Evolutionary conservation across 2,888 invertebrate genomes (phyloP).

Genomic region (Drosophila paracracens): DNA sequence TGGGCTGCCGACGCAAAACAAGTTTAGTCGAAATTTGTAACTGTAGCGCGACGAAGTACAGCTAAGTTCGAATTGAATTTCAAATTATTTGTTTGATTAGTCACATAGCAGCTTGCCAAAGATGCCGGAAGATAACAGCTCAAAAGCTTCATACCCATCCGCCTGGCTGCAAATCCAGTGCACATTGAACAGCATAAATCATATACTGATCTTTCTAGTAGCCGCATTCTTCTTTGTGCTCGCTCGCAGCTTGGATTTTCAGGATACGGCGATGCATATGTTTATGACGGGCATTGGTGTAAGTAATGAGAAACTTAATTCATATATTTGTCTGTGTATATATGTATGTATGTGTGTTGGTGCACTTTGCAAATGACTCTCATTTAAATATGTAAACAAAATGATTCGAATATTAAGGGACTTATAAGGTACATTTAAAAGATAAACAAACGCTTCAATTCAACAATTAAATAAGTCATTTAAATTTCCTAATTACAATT

Average conservation of each 20-base stretch:
- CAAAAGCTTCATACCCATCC: conserved; percentile 4
- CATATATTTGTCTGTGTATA: background rate
- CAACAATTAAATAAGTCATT: background rate
- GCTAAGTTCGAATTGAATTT: conserved; percentile 1
- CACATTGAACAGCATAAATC: conserved; percentile 82
- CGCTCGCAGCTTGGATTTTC: conserved; percentile 78
- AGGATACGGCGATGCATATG: conserved; percentile 83
- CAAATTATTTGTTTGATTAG: background rate
- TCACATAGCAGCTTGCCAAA: conserved; percentile 9
- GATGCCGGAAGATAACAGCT: conserved; percentile 48
- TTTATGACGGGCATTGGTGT: conserved; percentile 82
- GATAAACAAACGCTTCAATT: background rate
- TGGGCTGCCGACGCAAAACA: background rate
- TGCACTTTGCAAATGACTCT: background rate
- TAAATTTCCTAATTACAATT: background rate
- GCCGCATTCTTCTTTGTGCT: conserved; percentile 77
- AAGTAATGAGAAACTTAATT: conserved; percentile 39
- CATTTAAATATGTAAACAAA: background rate
- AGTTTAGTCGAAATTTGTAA: conserved; percentile 30
- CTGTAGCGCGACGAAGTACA: conserved; percentile 8
- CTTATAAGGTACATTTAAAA: too few species aligned
- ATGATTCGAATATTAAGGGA: background rate
- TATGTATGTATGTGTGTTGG: background rate
- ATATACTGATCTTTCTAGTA: conserved; percentile 82
- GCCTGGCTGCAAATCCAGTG: conserved; percentile 78